Evolutionary conservation across 2,113 vertebrate species (phyloP).

Genomic region (Pseudorectes ferrugineus): DNA sequence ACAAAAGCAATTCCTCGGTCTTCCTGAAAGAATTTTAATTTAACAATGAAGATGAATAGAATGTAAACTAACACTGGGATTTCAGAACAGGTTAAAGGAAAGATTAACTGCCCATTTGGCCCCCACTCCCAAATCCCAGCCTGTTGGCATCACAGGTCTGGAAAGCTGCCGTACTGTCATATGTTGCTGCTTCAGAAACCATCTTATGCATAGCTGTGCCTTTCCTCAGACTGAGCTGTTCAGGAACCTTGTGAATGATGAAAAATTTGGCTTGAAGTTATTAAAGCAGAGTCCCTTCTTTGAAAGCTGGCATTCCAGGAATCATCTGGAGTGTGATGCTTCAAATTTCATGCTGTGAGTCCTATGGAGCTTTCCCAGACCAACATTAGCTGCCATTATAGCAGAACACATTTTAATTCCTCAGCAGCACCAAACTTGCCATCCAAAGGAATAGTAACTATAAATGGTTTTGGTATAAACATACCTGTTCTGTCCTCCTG

Average conservation of each 20-base stretch:
- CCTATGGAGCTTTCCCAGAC: background rate
- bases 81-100: background rate
- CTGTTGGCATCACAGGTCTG: background rate
- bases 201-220: background rate
- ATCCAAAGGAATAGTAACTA: background rate
- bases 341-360: background rate
- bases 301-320: background rate
- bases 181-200: background rate
- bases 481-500: background rate
- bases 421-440: background rate
- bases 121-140: accelerated
- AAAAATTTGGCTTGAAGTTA: background rate
- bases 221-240: background rate
- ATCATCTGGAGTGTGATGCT: background rate
- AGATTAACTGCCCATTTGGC: background rate
- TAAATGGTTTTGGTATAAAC: background rate
- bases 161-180: background rate
- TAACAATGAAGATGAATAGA: background rate
- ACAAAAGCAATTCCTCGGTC: background rate
- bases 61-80: background rate
- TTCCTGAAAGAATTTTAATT: background rate
- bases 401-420: background rate
- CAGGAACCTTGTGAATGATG: background rate
- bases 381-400: background rate
- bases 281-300: background rate